These are phyloP conservation scores for Hafferia zeledoni DNA, from an alignment of 2,797 vertebrate genomes.

Conservation along the genomic window DNA sequence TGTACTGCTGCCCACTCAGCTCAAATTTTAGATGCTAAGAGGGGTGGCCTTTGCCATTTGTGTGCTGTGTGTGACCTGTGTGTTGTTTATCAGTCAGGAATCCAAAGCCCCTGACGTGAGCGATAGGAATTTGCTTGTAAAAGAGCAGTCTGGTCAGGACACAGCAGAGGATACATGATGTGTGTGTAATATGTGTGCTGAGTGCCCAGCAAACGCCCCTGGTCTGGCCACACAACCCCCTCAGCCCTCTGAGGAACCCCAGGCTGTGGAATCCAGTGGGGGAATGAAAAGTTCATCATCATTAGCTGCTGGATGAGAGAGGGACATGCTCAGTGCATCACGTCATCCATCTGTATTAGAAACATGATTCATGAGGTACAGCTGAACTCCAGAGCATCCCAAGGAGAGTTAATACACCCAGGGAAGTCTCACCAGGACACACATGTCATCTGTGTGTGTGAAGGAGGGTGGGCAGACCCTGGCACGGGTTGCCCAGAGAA, in stretches of 20 bases:
- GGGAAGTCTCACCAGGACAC: neutral
- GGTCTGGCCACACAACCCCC: neutral
- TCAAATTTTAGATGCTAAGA: neutral
- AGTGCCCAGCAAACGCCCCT: neutral
- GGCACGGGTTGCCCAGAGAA: neutral
- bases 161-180: neutral
- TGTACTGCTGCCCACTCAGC: neutral
- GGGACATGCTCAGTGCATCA: neutral
- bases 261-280: rapidly evolving
- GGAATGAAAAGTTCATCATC: neutral
- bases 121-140: neutral
- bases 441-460: rapidly evolving
- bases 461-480: neutral
- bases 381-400: neutral
- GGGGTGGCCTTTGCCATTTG: neutral
- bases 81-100: neutral
- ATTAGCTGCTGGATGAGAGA: neutral
- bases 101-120: neutral
- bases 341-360: neutral
- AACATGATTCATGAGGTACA: neutral
- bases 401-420: neutral
- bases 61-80: neutral
- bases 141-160: neutral
- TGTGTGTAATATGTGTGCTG: neutral
- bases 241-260: neutral